Percentiles rank a stretch among this genome's conserved stretches.
Conservation (phyloP, 2,113 vertebrate species). For the Onychorhynchus coronatus region DNA sequence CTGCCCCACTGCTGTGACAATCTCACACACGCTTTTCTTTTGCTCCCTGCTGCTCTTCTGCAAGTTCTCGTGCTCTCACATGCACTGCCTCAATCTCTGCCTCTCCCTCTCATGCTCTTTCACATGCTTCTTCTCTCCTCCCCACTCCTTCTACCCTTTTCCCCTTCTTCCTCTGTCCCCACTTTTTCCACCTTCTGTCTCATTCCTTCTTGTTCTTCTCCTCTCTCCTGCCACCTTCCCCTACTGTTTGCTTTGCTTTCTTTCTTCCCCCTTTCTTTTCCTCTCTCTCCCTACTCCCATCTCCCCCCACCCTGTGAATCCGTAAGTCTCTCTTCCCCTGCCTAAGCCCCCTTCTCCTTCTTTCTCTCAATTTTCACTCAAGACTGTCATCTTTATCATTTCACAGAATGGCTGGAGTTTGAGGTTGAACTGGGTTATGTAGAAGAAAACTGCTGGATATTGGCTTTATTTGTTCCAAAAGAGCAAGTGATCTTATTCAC, state of each 20-base stretch:
- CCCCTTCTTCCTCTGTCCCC: not conserved
- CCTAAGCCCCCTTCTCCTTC: not conserved
- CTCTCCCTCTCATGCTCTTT: not conserved
- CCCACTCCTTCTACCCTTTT: not conserved
- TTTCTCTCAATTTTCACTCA: not conserved
- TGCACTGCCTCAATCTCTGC: not conserved
- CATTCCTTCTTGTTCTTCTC: not conserved
- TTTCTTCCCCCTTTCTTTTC: not conserved
- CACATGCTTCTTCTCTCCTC: not conserved
- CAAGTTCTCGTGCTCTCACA: not conserved
- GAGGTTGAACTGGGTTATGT: not conserved
- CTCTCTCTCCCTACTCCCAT: not conserved
- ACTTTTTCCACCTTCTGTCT: not conserved
- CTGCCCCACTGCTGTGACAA: not conserved
- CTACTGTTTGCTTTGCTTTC: not conserved
- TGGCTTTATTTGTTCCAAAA: not conserved
- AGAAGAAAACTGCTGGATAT: not conserved
- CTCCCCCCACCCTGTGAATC: not conserved
- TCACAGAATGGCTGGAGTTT: not conserved
- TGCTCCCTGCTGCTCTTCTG: not conserved
- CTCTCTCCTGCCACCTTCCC: not conserved
- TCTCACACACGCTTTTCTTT: not conserved
- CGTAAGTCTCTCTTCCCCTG: no score
- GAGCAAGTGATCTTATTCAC: not conserved
- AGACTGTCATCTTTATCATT: not conserved